Base-by-base conservation (phyloP, 2,797 vertebrate genomes). In the Odontamblyopus rebecca region DNA sequence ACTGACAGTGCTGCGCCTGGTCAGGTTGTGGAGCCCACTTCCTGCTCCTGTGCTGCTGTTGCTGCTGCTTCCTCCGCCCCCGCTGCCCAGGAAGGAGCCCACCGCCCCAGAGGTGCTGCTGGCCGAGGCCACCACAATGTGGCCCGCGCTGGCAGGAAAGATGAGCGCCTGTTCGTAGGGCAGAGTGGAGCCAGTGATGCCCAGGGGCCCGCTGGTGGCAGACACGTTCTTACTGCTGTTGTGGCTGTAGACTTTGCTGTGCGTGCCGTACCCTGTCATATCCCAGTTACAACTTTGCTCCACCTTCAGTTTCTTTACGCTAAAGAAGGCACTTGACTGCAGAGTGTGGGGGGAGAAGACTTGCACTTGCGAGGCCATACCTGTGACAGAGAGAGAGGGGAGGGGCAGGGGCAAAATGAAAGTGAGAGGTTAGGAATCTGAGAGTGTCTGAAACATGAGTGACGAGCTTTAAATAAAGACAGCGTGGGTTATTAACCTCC, bases 281-380 rank as follows among this genome's bases (percentile, higher is more conserved):
- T 98, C 97, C 97, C 98, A 99, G 95, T 93, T 94, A 61, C 95
- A 96, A 92, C 96, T 95, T 84, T 95, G 96, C 96, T 99, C 98
- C 90, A 99, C 96, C 96, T 99, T 99, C 92, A 97, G 95, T 94
- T 98, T 99, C 95, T 99, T 99, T 95, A 97, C 96, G 89, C 96
- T 99, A 98, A 97, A 99, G 97, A 98, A 99, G 96, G 98, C 96
- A 97, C 97, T 98, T 96, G 97, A 97, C 93, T 96, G 97, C 92
- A 98, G 96, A 94, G 95, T 95, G 94, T 95, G 97, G 91, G 97
- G 96, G 94, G 97, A 97, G 93, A 98, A 98, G 92, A 96, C 96
- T 94, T 98, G 97, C 95, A 98, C 96, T 95, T 97, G 96, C 93
- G 97, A 98, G 97, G 97, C 98, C 98, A 99, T 98, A 97, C 97